phyloP scores from a whole-genome alignment of 2,113 vertebrate genomes.

The Triplophysa tibetana region DNA sequence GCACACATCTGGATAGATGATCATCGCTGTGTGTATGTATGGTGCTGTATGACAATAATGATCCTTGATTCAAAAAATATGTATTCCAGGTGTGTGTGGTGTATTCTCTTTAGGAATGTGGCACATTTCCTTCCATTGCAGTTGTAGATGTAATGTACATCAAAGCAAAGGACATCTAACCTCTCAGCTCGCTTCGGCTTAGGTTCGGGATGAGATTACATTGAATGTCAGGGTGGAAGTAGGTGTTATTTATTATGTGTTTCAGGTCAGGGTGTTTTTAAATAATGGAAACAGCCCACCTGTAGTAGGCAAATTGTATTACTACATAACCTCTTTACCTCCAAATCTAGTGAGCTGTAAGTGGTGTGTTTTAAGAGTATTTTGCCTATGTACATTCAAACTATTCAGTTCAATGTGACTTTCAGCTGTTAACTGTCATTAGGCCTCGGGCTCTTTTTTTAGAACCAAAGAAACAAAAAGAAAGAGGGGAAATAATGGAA shows the following conservation, averaged over 20 bases:
- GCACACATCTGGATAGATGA: neutral
- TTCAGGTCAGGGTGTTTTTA: neutral
- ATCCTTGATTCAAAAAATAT: neutral
- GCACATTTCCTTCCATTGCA: slow-evolving; percentile 17
- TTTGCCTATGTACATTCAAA: too few species aligned
- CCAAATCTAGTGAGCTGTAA: too few species aligned
- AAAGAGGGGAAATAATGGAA: neutral
- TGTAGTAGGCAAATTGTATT: slow-evolving; percentile 9
- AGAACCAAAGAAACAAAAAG: neutral
- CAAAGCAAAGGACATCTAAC: slow-evolving; percentile 30
- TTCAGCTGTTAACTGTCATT: neutral
- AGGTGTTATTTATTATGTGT: slow-evolving; percentile 26
- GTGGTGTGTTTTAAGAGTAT: too few species aligned
- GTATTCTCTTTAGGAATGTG: slow-evolving; percentile 12
- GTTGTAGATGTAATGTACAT: slow-evolving; percentile 23
- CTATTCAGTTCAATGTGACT: neutral
- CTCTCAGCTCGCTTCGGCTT: slow-evolving; percentile 1
- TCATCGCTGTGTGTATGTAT: neutral
- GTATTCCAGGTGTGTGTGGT: slow-evolving; percentile 6
- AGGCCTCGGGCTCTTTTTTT: neutral
- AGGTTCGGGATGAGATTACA: slow-evolving; percentile 32
- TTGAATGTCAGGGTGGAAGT: slow-evolving; percentile 26
- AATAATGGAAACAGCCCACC: neutral
- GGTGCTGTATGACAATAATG: neutral
- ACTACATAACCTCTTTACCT: neutral